Percentiles rank a stretch among this genome's conserved stretches.
Evolutionary conservation across 2,797 vertebrate species (phyloP).

Genomic region (Kryptolebias ocellatus): DNA sequence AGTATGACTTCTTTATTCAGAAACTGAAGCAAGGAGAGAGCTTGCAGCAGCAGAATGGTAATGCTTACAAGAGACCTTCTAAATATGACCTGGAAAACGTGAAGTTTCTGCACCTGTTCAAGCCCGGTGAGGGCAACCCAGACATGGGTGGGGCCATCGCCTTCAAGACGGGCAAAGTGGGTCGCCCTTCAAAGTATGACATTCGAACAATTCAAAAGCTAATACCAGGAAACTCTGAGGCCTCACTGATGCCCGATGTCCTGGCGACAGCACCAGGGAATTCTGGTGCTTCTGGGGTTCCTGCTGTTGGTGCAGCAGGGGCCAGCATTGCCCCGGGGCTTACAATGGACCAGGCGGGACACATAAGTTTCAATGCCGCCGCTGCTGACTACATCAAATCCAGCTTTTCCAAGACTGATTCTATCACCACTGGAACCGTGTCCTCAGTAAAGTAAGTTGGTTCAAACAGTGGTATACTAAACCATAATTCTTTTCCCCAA

Average conservation of each 20-base stretch:
- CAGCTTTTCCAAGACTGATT: constrained; percentile 99
- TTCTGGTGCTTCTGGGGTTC: constrained; percentile 78
- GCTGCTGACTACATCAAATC: constrained; percentile 94
- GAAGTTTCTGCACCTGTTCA: constrained; percentile 97
- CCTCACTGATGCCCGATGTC: constrained; percentile 86
- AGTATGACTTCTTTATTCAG: constrained; percentile 98
- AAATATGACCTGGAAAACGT: constrained; percentile 98
- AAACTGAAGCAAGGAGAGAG: constrained; percentile 96
- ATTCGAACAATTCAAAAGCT: constrained; percentile 95
- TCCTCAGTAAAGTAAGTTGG: constrained; percentile 97
- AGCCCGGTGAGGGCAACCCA: constrained; percentile 94
- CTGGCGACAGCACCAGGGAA: constrained; percentile 83
- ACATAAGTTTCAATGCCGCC: constrained; percentile 90
- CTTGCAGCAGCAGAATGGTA: constrained; percentile 93
- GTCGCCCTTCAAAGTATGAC: constrained; percentile 97
- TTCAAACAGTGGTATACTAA: too few species aligned
- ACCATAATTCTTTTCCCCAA: too few species aligned
- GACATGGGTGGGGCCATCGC: constrained; percentile 99
- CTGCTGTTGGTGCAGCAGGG: constrained; percentile 67
- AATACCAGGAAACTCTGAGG: constrained; percentile 86
- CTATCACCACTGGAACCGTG: constrained; percentile 98
- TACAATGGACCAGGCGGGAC: constrained; percentile 86
- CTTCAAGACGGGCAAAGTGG: constrained; percentile 98
- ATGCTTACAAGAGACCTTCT: constrained; percentile 94
- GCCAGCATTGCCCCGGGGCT: constrained; percentile 75